Percentiles rank a stretch among this genome's conserved stretches.
phyloP scores from a whole-genome alignment of 2,113 vertebrate genomes.

The Lepus europaeus region DNA sequence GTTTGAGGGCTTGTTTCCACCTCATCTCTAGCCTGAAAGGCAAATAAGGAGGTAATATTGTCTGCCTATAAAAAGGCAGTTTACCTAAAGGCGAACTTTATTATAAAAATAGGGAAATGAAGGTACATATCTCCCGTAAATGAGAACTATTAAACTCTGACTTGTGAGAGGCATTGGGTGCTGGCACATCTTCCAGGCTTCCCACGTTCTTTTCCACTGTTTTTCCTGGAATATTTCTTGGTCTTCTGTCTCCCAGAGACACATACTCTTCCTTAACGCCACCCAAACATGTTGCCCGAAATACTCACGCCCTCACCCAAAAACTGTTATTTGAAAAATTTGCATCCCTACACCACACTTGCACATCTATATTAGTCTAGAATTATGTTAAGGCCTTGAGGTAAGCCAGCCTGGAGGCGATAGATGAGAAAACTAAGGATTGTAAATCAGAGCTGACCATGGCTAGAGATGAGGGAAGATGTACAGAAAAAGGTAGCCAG shows the following conservation, averaged over 20 bases:
- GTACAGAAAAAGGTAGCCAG: not conserved
- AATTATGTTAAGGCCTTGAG: not conserved
- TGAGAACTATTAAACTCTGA: not conserved
- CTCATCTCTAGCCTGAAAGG: not conserved
- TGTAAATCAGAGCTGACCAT: not conserved
- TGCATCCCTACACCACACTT: not conserved
- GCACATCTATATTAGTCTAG: not conserved
- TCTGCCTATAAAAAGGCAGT: not conserved
- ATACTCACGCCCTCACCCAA: not conserved
- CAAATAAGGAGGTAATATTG: not conserved
- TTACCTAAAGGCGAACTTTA: not conserved
- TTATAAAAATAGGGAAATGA: not conserved
- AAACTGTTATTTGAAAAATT: not conserved
- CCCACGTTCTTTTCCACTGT: not conserved
- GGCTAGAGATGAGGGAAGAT: not conserved
- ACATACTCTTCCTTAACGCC: not conserved
- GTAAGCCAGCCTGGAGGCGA: not conserved
- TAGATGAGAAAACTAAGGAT: not conserved
- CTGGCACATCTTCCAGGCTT: not conserved
- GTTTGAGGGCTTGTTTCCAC: not conserved
- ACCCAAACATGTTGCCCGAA: accelerated
- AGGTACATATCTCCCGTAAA: not conserved
- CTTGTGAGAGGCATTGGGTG: not conserved
- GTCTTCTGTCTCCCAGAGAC: not conserved
- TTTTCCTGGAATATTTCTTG: not conserved